These are phyloP conservation scores for Ceryle rudis DNA, from an alignment of 2,797 vertebrate genomes.

Conservation along the genomic window DNA sequence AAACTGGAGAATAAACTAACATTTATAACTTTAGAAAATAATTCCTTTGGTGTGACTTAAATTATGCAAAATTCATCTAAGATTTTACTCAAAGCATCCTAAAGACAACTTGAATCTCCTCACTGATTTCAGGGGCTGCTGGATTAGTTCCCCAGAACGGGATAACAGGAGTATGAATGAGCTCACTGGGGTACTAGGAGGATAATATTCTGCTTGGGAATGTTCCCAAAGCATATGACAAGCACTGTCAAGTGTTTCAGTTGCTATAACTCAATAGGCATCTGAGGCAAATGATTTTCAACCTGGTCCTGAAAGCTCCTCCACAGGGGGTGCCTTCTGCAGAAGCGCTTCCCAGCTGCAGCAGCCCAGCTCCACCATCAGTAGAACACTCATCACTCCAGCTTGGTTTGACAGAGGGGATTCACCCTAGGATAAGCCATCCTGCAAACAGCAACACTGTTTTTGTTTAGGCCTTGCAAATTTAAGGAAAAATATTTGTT, in stretches of 20 bases:
- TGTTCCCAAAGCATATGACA: slow-evolving; percentile 30
- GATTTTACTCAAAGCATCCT: background rate
- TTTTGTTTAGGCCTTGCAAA: background rate
- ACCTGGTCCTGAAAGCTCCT: background rate
- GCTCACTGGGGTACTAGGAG: background rate
- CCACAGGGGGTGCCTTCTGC: background rate
- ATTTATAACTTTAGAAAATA: background rate
- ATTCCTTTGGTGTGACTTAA: background rate
- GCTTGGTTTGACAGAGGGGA: fast-evolving
- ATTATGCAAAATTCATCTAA: background rate
- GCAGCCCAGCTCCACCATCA: background rate
- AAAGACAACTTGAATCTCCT: background rate
- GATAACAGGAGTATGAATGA: background rate
- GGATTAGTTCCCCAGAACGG: background rate
- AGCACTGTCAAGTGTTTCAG: background rate
- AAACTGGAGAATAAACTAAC: background rate
- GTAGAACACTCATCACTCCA: background rate
- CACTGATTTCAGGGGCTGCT: background rate
- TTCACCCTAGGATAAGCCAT: background rate
- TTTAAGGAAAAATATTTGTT: background rate
- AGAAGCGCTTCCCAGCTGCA: background rate
- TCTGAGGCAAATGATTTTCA: background rate
- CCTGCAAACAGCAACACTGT: background rate
- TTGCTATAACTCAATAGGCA: background rate
- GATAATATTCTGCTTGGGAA: slow-evolving; percentile 1